A percentile compares a stretch with the other conserved stretches of the same genome.
Evolutionary conservation across 2,797 vertebrate genomes (phyloP).

Genomic region (Parambassis ranga): DNA sequence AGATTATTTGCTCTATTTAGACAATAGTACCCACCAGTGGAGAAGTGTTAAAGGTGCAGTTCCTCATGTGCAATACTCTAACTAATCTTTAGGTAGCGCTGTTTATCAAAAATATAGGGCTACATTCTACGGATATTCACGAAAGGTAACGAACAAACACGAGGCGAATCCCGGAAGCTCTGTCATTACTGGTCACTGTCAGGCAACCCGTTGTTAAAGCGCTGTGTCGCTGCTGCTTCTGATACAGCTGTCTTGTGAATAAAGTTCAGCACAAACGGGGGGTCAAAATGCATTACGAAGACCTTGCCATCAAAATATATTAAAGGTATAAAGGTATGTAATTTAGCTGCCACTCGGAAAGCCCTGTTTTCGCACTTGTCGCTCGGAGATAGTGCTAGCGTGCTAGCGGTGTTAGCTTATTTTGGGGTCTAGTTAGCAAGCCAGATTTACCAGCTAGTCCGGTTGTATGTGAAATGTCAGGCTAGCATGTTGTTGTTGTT

Average conservation of each 20-base stretch:
- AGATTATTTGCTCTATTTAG: background rate
- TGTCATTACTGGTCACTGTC: slow-evolving; percentile 35
- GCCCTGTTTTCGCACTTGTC: background rate
- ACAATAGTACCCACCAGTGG: slow-evolving; percentile 25
- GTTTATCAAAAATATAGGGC: background rate
- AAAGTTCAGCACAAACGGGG: background rate
- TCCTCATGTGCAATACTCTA: background rate
- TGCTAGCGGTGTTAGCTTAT: slow-evolving; percentile 53
- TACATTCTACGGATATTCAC: background rate
- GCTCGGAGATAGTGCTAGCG: slow-evolving; percentile 30
- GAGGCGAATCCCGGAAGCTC: slow-evolving; percentile 67
- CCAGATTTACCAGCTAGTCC: slow-evolving; percentile 28
- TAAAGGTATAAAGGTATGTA: slow-evolving; percentile 43
- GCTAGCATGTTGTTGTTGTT: too few species aligned
- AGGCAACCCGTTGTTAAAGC: slow-evolving; percentile 45
- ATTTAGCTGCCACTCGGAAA: background rate
- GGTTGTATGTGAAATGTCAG: slow-evolving; percentile 5
- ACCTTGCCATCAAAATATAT: background rate
- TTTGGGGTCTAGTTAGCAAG: slow-evolving; percentile 39
- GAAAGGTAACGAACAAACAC: slow-evolving; percentile 45
- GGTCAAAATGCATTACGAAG: slow-evolving; percentile 17
- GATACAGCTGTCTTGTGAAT: background rate
- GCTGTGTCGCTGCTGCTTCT: slow-evolving; percentile 38
- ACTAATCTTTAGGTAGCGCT: background rate
- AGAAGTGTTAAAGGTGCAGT: background rate